Conservation (phyloP, 2,113 vertebrate genomes). For the Rousettus leschenaultii region DNA sequence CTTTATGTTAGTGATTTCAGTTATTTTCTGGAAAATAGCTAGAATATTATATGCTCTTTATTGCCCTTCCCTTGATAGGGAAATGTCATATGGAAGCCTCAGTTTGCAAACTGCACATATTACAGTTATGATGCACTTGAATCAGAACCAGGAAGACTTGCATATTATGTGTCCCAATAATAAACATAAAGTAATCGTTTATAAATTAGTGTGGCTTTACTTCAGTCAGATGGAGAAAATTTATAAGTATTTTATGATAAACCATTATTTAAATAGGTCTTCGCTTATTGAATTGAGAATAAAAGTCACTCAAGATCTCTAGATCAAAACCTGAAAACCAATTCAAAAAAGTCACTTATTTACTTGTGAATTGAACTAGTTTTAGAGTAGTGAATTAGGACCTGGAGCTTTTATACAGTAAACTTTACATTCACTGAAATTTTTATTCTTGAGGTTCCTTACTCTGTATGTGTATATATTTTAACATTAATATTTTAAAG, state of each 20-base stretch:
- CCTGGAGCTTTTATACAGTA: background rate
- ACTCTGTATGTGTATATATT: background rate
- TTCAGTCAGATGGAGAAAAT: background rate
- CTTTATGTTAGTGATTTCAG: background rate
- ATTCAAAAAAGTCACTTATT: background rate
- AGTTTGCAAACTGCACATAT: background rate
- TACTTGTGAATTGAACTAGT: background rate
- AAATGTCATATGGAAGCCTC: background rate
- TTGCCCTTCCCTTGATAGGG: background rate
- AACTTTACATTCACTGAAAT: background rate
- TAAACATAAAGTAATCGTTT: background rate
- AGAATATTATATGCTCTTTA: background rate
- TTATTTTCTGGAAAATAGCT: background rate
- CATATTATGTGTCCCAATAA: background rate
- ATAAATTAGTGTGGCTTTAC: background rate
- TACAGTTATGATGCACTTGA: background rate
- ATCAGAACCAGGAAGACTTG: background rate
- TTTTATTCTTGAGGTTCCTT: background rate
- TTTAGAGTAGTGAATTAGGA: background rate
- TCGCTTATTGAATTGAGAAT: background rate
- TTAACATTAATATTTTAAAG: background rate
- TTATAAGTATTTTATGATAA: background rate
- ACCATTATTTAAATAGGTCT: background rate
- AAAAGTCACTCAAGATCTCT: conserved; percentile 18
- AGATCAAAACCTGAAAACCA: background rate